Evolutionary conservation across 2,888 invertebrate genomes (phyloP), one percentile per base, ranked within the genome.

Genomic region (Magallana nippona): DNA sequence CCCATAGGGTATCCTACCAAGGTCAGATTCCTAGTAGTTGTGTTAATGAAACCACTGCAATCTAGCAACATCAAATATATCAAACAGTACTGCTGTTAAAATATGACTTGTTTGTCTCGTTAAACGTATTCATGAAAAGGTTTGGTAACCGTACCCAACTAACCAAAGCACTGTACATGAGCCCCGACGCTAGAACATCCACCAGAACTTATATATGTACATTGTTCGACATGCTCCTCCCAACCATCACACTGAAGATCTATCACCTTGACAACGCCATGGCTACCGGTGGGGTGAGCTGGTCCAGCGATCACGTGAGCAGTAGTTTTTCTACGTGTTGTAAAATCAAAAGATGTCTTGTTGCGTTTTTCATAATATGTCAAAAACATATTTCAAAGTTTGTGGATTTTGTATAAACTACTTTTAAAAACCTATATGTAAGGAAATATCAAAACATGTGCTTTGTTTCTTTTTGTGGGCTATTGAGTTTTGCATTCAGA

Each of bases 221-320:
- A 89, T 55, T 89, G 89, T 13, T 82, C 55, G 32, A 89, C 83
- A 71, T 88, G 87, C 2, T 82, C 83, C 63, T 89, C 89, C 88
- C 87, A 88, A 10, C 88, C 88, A 55, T 86, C 85, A 82, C 89
- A 89, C 13, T 55, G 19, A 15, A 82, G 71, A 22, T 82, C 55
- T 13, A 71, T 82, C 55, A 82, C 55, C 22, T 63, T 71, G 71
- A 82, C 19, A 13, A 82, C 55, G 15, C 82, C 82, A 22, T 82
- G 82, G 56, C 55, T 71, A 55, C 71, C n/a, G 19, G 19, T 55
- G 56, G 57, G 57, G 57, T 56, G 56, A 10, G 57, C 79, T 13
- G 79, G 27, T 27, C 57, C 57, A 57, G 56, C 15, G 22, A 57
- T 57, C 3, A 79, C 17, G n/a, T 15, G 57, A 27, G 79, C 79